A percentile compares a stretch with the other conserved stretches of the same genome.
These are phyloP conservation scores for Chesias legatella DNA, from an alignment of 2,888 invertebrate genomes.

Conservation along the genomic window DNA sequence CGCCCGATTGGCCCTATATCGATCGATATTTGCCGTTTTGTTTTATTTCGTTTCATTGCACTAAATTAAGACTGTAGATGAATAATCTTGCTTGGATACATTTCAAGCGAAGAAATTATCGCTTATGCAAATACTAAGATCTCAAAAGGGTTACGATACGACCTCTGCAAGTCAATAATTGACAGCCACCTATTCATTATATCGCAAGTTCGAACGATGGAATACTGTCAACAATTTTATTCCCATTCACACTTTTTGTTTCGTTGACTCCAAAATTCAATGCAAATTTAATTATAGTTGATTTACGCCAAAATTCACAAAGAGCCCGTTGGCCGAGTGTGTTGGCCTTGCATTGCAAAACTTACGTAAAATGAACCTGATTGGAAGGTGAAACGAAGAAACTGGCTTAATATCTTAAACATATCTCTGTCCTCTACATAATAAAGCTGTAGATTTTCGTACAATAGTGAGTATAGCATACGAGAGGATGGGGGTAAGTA, in stretches of 20 bases:
- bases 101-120: too few relatives aligned
- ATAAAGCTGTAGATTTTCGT: background rate
- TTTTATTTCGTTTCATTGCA: too few relatives aligned
- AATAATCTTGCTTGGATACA: too few relatives aligned
- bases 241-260: too few relatives aligned
- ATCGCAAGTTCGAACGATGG: too few relatives aligned
- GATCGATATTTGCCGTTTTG: constrained; percentile 33
- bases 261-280: background rate
- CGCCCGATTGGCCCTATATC: constrained; percentile 30
- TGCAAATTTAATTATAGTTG: background rate
- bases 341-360: constrained; percentile 5
- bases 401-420: background rate
- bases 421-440: background rate
- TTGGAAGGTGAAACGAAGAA: background rate
- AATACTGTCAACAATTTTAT: too few relatives aligned
- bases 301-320: background rate
- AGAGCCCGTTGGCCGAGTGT: constrained; percentile 9
- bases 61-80: too few relatives aligned
- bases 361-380: constrained; percentile 6
- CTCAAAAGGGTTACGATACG: too few relatives aligned
- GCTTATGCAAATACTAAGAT: too few relatives aligned
- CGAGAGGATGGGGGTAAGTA: constrained; percentile 6
- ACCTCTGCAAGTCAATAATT: too few relatives aligned
- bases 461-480: constrained; percentile 3
- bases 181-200: too few relatives aligned